Base-by-base conservation (phyloP, 2,888 invertebrate species). In the Entomobrya proxima region DNA sequence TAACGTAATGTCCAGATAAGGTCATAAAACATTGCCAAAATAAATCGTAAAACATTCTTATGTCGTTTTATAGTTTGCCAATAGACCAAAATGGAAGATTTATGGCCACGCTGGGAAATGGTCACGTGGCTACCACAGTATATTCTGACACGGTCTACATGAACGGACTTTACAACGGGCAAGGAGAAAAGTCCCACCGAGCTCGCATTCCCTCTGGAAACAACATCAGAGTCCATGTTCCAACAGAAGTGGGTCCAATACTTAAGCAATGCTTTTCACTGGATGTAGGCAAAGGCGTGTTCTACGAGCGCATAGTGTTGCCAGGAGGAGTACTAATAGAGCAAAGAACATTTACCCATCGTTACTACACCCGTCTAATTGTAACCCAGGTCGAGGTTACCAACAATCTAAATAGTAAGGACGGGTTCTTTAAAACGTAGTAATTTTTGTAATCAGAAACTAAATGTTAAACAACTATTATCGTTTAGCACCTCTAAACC, bases 151-250 rank as follows among this genome's bases (percentile, higher is more conserved):
- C 89, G 1, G 89, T 90, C 5, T 90, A 61, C 83, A 89, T 90
- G 89, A 90, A 90, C 72, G 90, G 90, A 7, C 52, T 90, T 0
- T 90, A 90, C 84, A 90, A 90, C 74, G 90, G 90, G 4, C 80
- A 86, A 11, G 58, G 83, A 27, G 90, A 90, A 15, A 88, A 90
- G 58, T 88, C 86, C 58, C 90, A 90, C 74, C 69, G 90, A 69
- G 90, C 90, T 11, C 40, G 89, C 47, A 90, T 90, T 67, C 90
- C 89, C 0, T 89, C 89, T 1, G 82, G 88, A 61, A 90, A 90
- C 58, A 90, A 90, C 44, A 87, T 90, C 35, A 78, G 87, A 5
- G 35, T 89, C 24, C 67, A 55, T 30, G 30, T 58, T 18, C 5
- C 64, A n/a, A 13, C 18, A 1, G 64, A 32, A 7, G 58, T 9